phyloP scores from a whole-genome alignment of 2,797 vertebrate species.

The Artibeus jamaicensis region DNA sequence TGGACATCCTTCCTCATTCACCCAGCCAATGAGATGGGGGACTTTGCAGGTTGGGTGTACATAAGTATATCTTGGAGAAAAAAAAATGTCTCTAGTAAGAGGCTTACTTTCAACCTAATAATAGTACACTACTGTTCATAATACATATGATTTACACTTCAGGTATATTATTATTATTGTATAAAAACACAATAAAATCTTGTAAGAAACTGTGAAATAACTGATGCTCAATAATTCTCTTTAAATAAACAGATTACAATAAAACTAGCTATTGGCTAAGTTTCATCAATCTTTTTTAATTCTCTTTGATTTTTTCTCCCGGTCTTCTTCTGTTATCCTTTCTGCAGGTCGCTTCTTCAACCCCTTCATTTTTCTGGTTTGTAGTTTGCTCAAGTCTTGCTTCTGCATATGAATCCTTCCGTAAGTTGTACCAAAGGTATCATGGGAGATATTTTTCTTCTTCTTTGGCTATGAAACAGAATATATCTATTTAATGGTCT shows the following conservation, averaged over 20 bases:
- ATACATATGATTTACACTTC: background rate
- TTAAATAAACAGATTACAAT: slow-evolving; percentile 2
- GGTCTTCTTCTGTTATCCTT: slow-evolving; percentile 67
- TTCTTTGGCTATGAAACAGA: slow-evolving; percentile 89
- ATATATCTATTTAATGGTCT: background rate
- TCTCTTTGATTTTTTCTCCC: slow-evolving; percentile 83
- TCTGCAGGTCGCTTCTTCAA: slow-evolving; percentile 90
- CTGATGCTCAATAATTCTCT: background rate
- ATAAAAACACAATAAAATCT: slow-evolving; percentile 46
- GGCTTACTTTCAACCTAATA: background rate
- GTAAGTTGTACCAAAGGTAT: slow-evolving; percentile 92
- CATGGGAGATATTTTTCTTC: slow-evolving; percentile 96
- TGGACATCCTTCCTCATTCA: background rate
- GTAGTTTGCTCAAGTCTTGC: slow-evolving; percentile 93
- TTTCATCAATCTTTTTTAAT: slow-evolving; percentile 79
- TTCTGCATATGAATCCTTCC: slow-evolving; percentile 98
- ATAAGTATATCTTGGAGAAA: background rate
- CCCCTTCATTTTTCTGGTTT: slow-evolving; percentile 95
- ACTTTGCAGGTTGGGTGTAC: background rate
- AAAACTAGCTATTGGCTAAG: background rate
- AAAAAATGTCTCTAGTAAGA: background rate
- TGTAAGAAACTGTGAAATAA: background rate
- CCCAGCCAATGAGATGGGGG: background rate
- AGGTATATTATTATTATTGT: background rate
- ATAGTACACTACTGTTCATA: background rate